These are phyloP conservation scores for Aphelenchoides bicaudatus DNA, from an alignment of 2,888 invertebrate genomes.

Conservation along the genomic window DNA sequence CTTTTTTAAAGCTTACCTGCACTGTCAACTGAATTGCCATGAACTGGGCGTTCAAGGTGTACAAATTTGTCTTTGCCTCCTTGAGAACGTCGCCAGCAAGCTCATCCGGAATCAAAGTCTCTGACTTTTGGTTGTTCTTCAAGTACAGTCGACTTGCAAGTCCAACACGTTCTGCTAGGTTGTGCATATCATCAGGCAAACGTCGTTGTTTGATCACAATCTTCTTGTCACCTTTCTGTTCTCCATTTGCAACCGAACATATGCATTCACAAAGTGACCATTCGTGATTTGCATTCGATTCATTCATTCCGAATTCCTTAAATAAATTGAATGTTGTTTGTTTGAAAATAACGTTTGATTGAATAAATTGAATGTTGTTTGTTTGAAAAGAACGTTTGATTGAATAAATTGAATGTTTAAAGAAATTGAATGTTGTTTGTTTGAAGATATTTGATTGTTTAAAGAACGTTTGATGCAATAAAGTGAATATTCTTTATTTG, in stretches of 20 bases:
- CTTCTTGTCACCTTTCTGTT: slow-evolving; percentile 80
- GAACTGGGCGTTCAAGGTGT: slow-evolving; percentile 76
- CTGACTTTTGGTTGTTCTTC: slow-evolving; percentile 87
- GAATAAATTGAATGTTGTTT: too few relatives aligned
- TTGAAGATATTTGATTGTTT: not conserved
- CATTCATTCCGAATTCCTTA: slow-evolving; percentile 63
- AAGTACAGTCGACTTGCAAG: slow-evolving; percentile 83
- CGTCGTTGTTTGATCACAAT: slow-evolving; percentile 86
- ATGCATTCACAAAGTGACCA: slow-evolving; percentile 77
- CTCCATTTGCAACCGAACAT: slow-evolving; percentile 64
- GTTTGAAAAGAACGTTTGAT: too few relatives aligned
- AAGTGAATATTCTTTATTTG: too few relatives aligned
- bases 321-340: too few relatives aligned
- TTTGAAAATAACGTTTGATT: too few relatives aligned
- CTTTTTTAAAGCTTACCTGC: slow-evolving; percentile 30
- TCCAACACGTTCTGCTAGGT: slow-evolving; percentile 88
- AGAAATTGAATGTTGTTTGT: not conserved
- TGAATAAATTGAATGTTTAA: too few relatives aligned
- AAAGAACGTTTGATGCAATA: too few relatives aligned
- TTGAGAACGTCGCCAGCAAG: slow-evolving; percentile 83
- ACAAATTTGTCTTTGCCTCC: slow-evolving; percentile 80
- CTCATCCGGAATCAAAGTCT: slow-evolving; percentile 92
- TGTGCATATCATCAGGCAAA: slow-evolving; percentile 86
- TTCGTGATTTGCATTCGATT: slow-evolving; percentile 63
- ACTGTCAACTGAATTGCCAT: slow-evolving; percentile 91